Conservation (phyloP, 2,797 vertebrate species). For the Pangasius sanitwongsei region DNA sequence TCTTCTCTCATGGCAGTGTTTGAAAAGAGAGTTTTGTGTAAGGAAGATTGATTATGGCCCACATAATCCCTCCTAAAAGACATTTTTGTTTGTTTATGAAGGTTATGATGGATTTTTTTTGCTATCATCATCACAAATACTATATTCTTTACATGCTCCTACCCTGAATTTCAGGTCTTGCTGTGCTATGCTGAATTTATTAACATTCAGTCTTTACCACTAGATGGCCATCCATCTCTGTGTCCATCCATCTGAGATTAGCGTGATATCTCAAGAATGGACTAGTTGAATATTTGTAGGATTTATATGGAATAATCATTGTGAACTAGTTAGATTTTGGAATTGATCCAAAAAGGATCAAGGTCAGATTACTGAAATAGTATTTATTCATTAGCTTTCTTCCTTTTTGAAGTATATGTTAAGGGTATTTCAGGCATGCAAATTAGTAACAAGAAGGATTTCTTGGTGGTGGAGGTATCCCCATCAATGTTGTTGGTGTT, state of each 20-base stretch:
- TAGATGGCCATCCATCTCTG: neutral
- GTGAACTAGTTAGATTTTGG: neutral
- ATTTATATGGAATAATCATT: neutral
- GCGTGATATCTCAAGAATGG: neutral
- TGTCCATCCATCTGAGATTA: neutral
- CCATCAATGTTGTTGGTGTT: too few species aligned
- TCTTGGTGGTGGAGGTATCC: too few species aligned
- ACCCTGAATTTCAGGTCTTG: neutral
- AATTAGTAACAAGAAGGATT: too few species aligned
- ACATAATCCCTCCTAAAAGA: neutral
- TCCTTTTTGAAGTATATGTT: neutral
- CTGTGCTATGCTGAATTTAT: neutral
- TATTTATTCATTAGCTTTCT: neutral
- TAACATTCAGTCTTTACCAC: neutral
- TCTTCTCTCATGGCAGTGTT: neutral
- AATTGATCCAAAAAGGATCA: neutral
- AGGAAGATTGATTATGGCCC: neutral
- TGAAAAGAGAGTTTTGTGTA: neutral
- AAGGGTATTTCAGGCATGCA: neutral
- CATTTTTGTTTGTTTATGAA: neutral
- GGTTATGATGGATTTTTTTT: neutral
- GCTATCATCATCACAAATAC: neutral
- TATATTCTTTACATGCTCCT: too few species aligned
- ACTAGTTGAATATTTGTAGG: neutral
- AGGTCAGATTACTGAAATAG: neutral